Evolutionary conservation across 1,140 invertebrate genomes (phyloP).

Genomic region (Phymastichus coffea): DNA sequence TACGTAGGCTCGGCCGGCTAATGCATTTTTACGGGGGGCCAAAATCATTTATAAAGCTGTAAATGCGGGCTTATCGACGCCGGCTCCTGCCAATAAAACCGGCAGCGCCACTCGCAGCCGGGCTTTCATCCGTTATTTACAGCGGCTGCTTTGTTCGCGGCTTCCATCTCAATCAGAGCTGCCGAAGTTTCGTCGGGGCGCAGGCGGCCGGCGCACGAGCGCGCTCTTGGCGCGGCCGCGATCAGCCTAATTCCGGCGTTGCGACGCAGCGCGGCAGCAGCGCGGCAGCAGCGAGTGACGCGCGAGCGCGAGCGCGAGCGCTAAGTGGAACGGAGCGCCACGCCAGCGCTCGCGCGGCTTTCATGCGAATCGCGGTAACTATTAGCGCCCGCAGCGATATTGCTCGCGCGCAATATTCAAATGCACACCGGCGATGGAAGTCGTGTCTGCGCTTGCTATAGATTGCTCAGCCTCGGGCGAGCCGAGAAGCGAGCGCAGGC

Average conservation of each 20-base stretch:
- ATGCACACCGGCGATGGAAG: constrained; percentile 50
- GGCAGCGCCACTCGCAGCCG: constrained; percentile 21
- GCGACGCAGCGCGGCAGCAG: background rate
- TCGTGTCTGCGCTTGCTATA: constrained; percentile 47
- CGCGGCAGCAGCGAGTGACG: background rate
- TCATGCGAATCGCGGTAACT: constrained; percentile 51
- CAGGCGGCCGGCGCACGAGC: background rate
- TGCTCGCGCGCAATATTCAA: constrained; percentile 52
- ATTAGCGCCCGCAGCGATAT: constrained; percentile 52
- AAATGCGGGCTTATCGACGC: constrained; percentile 54
- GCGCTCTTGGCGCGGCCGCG: no score
- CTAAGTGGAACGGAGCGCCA: no score
- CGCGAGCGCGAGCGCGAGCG: no score
- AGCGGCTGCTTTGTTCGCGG: constrained; percentile 57
- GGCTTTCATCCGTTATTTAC: constrained; percentile 58
- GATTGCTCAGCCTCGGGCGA: constrained; percentile 51
- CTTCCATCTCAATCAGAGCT: constrained; percentile 57
- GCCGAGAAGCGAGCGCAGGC: no score
- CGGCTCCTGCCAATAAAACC: constrained; percentile 51
- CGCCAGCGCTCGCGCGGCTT: no score
- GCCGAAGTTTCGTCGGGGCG: background rate
- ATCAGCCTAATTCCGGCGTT: no score
- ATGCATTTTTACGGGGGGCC: constrained; percentile 52
- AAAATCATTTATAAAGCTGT: constrained; percentile 59
- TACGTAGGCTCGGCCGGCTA: constrained; percentile 32